Evolutionary conservation across 2,888 invertebrate genomes (phyloP), one percentile per base, ranked within the genome.

Genomic region (Synergus itoensis): DNA sequence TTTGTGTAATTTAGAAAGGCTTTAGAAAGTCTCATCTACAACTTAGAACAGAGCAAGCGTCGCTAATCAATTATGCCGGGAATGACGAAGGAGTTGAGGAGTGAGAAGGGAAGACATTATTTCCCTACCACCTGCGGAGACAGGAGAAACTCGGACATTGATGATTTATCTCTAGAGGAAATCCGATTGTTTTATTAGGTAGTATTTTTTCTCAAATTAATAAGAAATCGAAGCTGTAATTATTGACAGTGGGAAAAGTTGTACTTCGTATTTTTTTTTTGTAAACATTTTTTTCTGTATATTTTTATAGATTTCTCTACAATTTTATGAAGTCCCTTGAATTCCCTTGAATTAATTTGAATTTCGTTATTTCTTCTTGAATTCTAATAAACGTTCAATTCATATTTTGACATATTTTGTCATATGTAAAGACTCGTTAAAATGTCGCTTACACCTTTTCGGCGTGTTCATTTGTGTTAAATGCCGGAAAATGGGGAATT

Each of bases 1-100:
- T 77, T 76, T 65, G 76, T 81, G 80, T 80, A 79, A 80, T 83
- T 85, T 85, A 85, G 84, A 87, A 86, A 87, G 85, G 86, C 84
- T 87, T 87, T 88, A 88, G 88, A 88, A 88, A 88, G 88, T 87
- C 82, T 81, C 81, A 79, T 86, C 77, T 82, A 82, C 83, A 80
- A 83, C 77, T 82, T 77, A 80, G 83, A 80, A 84, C 81, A 83
- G 78, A 82, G 77, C 79, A 81, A 83, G 83, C 83, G 83, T 84
- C 84, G 85, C 84, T 84, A 86, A 87, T 88, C 86, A 84, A 86
- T 87, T 87, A 84, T 69, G 48, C 36, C 83, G 73, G 77, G 65
- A 57, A 36, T 45, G 43, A 76, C 18, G 40, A 62, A 63, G 63
- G 48, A 62, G 21, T 12, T 57, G 80, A 69, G 60, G 65, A 60